Conservation (phyloP, 1,140 invertebrate genomes). For the Monochamus saltuarius region DNA sequence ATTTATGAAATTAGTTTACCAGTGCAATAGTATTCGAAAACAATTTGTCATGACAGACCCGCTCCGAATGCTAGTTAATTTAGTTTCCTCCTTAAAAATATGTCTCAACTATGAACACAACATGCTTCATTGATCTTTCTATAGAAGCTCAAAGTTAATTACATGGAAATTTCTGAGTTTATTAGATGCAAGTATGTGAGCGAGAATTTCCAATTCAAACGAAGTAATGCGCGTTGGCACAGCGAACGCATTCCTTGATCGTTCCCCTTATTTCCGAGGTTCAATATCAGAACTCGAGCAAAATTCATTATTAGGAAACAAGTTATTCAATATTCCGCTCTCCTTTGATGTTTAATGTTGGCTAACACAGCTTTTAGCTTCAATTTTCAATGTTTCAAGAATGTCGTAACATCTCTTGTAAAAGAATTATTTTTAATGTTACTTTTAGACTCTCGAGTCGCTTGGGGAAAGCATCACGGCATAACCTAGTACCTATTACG, state of each 20-base stretch:
- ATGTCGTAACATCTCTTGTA: no score
- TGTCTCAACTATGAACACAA: no score
- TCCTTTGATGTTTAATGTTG: constrained; percentile 43
- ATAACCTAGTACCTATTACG: no score
- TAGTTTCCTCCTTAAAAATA: no score
- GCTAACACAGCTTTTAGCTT: constrained; percentile 33
- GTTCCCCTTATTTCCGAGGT: constrained; percentile 31
- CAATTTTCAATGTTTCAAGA: constrained; percentile 18
- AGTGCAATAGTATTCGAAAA: no score
- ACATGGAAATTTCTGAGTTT: constrained; percentile 51
- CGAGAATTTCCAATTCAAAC: constrained; percentile 52
- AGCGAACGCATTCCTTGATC: constrained; percentile 40
- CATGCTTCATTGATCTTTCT: no score
- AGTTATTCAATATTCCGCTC: constrained; percentile 46
- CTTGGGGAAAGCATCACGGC: no score
- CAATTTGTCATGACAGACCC: no score
- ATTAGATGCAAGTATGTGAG: constrained; percentile 52
- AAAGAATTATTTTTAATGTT: no score
- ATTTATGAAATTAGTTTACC: no score
- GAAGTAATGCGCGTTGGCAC: constrained; percentile 40
- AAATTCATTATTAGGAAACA: constrained; percentile 50
- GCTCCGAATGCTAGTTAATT: no score
- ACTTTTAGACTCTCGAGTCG: no score
- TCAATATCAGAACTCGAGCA: constrained; percentile 37
- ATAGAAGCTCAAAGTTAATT: constrained; percentile 49